These are phyloP conservation scores for Epiblema foenella DNA, from an alignment of 2,888 invertebrate genomes.

Conservation along the genomic window DNA sequence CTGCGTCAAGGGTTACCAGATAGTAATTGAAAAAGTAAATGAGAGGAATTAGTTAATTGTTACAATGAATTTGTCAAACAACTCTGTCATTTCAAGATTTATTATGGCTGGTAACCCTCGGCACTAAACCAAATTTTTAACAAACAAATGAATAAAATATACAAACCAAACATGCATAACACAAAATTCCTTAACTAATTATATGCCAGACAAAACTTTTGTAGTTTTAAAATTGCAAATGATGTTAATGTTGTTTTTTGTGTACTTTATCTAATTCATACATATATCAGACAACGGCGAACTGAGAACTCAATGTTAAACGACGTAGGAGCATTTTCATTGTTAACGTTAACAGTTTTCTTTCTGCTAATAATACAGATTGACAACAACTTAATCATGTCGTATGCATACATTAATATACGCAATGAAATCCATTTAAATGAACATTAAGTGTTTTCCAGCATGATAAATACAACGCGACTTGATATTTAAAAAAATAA, in stretches of 20 bases:
- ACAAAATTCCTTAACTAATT: neutral
- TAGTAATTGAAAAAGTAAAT: neutral
- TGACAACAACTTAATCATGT: no score
- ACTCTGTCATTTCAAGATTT: neutral
- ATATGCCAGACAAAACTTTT: neutral
- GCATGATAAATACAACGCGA: no score
- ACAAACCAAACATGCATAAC: constrained; percentile 47
- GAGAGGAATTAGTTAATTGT: neutral
- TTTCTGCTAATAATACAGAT: no score
- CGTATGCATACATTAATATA: no score
- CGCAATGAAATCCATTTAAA: no score
- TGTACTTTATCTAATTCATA: no score
- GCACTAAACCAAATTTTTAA: constrained; percentile 12
- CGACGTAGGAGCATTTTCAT: neutral
- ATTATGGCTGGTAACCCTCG: constrained; percentile 5
- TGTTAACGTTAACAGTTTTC: no score
- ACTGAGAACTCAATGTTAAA: neutral
- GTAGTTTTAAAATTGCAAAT: neutral
- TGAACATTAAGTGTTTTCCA: no score
- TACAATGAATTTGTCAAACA: neutral
- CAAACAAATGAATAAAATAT: constrained; percentile 30
- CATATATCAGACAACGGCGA: neutral
- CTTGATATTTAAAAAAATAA: no score
- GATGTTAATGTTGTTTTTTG: no score
- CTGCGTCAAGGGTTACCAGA: neutral